A percentile compares a stretch with the other conserved stretches of the same genome.
phyloP scores from a whole-genome alignment of 2,888 invertebrate species.

The Listrodromus nycthemerus region DNA sequence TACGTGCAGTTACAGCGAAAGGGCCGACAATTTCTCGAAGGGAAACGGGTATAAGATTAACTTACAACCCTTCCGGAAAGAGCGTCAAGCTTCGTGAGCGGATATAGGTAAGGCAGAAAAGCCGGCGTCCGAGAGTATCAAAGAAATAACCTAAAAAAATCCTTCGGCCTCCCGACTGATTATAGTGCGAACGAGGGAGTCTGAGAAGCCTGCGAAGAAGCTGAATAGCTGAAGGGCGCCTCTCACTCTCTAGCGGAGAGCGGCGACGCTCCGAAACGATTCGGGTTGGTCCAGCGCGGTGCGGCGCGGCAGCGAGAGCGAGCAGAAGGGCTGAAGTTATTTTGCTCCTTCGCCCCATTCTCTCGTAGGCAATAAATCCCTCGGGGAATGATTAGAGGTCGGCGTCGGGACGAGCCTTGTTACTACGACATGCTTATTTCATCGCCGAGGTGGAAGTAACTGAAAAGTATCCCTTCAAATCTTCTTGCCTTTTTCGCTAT shows the following conservation, averaged over 20 bases:
- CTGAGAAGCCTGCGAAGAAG: constrained; percentile 33
- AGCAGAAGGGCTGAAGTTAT: constrained; percentile 51
- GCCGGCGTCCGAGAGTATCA: constrained; percentile 30
- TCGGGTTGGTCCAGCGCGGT: constrained; percentile 45
- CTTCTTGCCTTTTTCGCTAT: constrained; percentile 14
- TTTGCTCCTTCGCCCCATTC: constrained; percentile 44
- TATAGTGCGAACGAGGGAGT: constrained; percentile 64
- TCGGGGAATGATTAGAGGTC: constrained; percentile 80
- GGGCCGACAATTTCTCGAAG: constrained; percentile 16
- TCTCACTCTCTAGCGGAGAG: constrained; percentile 19
- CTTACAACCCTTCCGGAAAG: constrained; percentile 47
- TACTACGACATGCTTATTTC: constrained; percentile 77
- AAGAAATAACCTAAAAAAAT: constrained; percentile 18
- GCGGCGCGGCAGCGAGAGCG: constrained; percentile 43
- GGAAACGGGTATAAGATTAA: constrained; percentile 48
- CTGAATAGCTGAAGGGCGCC: constrained; percentile 56
- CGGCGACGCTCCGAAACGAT: constrained; percentile 52
- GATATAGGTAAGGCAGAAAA: constrained; percentile 1
- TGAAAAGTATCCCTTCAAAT: constrained; percentile 54
- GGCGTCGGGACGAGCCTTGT: constrained; percentile 74
- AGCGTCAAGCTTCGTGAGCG: constrained; percentile 8
- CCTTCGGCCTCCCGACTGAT: constrained; percentile 59
- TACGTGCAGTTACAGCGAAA: background rate
- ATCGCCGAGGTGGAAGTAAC: constrained; percentile 73
- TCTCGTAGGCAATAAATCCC: constrained; percentile 77